Evolutionary conservation across 2,888 invertebrate genomes (phyloP), one percentile per base, ranked within the genome.

Genomic region (Aleiodes alternator): DNA sequence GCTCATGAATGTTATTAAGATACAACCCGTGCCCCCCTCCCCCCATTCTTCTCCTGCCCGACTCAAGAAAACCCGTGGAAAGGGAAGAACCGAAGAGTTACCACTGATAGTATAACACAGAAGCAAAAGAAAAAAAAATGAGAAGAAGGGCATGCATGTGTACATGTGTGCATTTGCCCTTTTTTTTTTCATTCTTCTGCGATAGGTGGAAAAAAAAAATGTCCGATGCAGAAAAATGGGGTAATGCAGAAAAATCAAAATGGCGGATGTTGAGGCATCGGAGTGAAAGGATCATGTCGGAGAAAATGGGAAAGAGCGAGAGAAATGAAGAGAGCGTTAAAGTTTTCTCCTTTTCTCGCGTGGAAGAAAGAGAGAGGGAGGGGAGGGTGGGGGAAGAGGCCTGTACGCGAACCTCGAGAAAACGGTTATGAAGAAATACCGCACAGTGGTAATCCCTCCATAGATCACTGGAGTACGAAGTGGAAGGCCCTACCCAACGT

Each of bases 1-100:
- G 89, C 89, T 89, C 89, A 89, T 89, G 89, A 89, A 89, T 89
- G 89, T 89, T 89, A 89, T 89, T 89, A 89, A 89, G 89, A 89
- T 89, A 89, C 89, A 89, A 89, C 87, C 88, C 50, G 31, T 87
- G 87, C 86, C 79, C 69, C 23, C 23, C 23, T 23, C 23, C 23
- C 23, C 23, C 23, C 2, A 1, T 23, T 23, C 23, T 23, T 2
- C 23, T 79, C 80, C 73, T 68, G 29, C 29, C 12, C 12, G 16
- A 51, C 51, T 23, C 14, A 38, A 69, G 76, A 69, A 72, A 78
- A 74, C 74, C 74, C 68, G 34, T 51, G 66, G 71, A 56, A 68
- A 66, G 55, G 70, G 43, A 43, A 66, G n/a, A 51, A 64, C 7
- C 23, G 69, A 59, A 31, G 76, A 57, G 68, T 48, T 66, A 23